Base-by-base conservation (phyloP, 1,140 invertebrate genomes). In the Penaeus chinensis region DNA sequence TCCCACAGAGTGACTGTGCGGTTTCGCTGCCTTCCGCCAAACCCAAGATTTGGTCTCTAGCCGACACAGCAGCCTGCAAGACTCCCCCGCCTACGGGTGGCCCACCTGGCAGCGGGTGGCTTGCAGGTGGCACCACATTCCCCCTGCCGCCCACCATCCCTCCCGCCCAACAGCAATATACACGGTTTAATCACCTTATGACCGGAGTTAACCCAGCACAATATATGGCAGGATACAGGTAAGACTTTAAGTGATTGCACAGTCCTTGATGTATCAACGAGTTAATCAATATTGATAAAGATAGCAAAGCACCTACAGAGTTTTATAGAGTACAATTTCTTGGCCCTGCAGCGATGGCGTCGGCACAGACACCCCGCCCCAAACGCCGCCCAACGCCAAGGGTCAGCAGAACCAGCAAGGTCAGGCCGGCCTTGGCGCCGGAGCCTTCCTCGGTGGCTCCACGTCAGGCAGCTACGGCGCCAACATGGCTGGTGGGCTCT, bases 21-120 rank as follows among this genome's bases (percentile, higher is more conserved):
- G 95, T 97, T 32, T 96, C 96, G 3, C 95, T 97, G 89, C 96
- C 96, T 63, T 96, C 96, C 65, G 95, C 96, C 71, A 98, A 99
- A 92, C 98, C 98, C 32, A 98, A 99, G 93, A 99, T 99, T 91
- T 99, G 98, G 98, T 98, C 97, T 11, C 92, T 99, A 90, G 98
- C 98, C 47, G 97, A 99, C 92, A 98, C 97, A 60, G 98, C 98
- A 24, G 98, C 97, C n/a, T 98, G 97, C 92, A 98, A 98, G 92
- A 98, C 96, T 16, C 96, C 96, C 1, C 96, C 97, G 42, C 96
- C 96, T 3, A 93, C 94, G 76, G 88, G 86, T 71, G 85, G 87
- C 32, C 81, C 78, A 60, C 87, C 86, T 4, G 89, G 82, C 27
- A 89, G 90, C 32, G 90, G 89, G 27, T 90, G 90, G 90, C 82